These are phyloP conservation scores for Onthophagus taurus DNA, from an alignment of 1,140 invertebrate species.

Conservation along the genomic window DNA sequence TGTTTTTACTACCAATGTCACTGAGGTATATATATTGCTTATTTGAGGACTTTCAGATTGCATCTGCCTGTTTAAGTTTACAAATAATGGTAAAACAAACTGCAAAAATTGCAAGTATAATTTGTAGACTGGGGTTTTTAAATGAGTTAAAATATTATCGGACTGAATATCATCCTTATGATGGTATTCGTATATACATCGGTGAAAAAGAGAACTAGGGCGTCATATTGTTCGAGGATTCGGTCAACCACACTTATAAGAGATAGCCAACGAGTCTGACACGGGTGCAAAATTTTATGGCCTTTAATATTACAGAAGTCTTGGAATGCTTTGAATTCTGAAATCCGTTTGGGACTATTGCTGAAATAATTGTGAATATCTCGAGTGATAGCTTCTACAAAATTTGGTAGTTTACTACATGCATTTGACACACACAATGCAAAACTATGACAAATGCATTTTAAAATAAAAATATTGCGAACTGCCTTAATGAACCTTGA, in stretches of 20 bases:
- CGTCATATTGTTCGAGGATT: constrained; percentile 12
- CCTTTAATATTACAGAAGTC: neutral
- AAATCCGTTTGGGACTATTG: neutral
- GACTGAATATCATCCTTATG: constrained; percentile 1
- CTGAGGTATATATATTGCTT: neutral
- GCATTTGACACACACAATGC: neutral
- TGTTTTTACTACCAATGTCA: neutral
- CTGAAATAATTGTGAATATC: neutral
- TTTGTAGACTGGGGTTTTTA: neutral
- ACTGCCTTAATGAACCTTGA: neutral
- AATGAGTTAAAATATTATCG: neutral
- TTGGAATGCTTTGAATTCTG: too few relatives aligned
- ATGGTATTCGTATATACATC: constrained; percentile 9
- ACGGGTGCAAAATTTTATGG: constrained; percentile 3
- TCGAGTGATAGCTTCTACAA: neutral
- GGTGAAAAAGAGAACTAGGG: constrained; percentile 10
- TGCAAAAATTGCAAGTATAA: constrained; percentile 11
- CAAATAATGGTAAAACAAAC: constrained; percentile 9
- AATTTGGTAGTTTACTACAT: too few relatives aligned
- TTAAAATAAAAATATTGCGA: constrained; percentile 5
- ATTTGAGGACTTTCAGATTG: constrained; percentile 14
- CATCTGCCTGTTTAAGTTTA: constrained; percentile 13
- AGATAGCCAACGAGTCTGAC: neutral
- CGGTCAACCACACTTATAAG: constrained; percentile 1
- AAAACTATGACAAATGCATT: constrained; percentile 5